Percentiles rank a stretch among this genome's conserved stretches.
phyloP scores from a whole-genome alignment of 2,888 invertebrate species.

The Azorinus chamasolen region DNA sequence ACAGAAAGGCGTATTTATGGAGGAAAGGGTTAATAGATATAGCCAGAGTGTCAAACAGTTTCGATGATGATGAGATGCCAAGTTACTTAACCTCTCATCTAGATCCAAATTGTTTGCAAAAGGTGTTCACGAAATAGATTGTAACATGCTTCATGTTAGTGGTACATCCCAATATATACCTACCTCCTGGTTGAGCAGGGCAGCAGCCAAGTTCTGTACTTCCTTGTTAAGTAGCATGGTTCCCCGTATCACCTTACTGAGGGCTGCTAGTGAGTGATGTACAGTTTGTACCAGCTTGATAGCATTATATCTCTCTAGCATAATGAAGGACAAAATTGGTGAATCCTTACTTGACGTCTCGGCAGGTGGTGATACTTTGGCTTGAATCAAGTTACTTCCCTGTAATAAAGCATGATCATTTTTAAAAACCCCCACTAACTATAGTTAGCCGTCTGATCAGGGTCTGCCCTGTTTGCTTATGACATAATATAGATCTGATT shows the following conservation, averaged over 20 bases:
- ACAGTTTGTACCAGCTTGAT: slow-evolving; percentile 89
- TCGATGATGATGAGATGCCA: no score
- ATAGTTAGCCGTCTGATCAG: no score
- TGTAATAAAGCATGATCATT: slow-evolving; percentile 59
- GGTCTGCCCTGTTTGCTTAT: no score
- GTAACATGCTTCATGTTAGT: no score
- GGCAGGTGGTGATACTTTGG: slow-evolving; percentile 81
- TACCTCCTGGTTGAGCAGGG: slow-evolving; percentile 89
- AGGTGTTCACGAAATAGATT: no score
- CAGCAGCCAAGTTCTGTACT: slow-evolving; percentile 87
- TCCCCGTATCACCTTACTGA: slow-evolving; percentile 90
- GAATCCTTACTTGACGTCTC: slow-evolving; percentile 83
- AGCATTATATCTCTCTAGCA: slow-evolving; percentile 89
- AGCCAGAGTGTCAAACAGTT: no score
- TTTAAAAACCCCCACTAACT: no score
- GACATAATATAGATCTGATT: no score
- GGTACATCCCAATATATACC: slow-evolving; percentile 2
- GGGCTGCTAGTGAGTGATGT: slow-evolving; percentile 88
- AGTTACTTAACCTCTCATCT: no score
- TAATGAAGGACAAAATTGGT: slow-evolving; percentile 89
- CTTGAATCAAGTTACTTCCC: slow-evolving; percentile 85
- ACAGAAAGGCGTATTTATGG: no score
- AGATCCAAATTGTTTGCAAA: no score
- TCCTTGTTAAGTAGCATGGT: slow-evolving; percentile 87
- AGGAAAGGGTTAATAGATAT: no score